phyloP scores from a whole-genome alignment of 2,797 vertebrate genomes.

The Cyprinella venusta region DNA sequence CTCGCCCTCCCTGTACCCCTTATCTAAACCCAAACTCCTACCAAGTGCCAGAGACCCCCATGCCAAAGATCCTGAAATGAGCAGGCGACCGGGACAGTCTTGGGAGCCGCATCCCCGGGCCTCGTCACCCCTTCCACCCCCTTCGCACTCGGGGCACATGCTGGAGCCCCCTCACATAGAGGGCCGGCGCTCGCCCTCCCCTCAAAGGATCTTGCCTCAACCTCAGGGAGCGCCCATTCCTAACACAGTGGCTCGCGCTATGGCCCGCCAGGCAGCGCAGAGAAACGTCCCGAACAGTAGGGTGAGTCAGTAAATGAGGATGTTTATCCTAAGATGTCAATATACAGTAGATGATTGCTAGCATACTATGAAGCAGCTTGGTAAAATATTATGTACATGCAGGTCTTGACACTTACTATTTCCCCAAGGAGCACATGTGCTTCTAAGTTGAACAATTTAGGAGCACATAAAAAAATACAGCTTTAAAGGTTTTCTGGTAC shows the following conservation, averaged over 20 bases:
- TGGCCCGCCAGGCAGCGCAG: slow-evolving; percentile 95
- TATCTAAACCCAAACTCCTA: slow-evolving; percentile 87
- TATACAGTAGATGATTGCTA: neutral
- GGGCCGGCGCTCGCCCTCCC: slow-evolving; percentile 87
- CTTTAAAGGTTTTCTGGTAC: too few relatives aligned
- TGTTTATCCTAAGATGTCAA: slow-evolving; percentile 10
- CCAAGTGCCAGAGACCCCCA: slow-evolving; percentile 91
- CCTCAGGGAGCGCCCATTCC: slow-evolving; percentile 92
- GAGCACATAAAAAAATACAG: too few relatives aligned
- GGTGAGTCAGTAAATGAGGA: slow-evolving; percentile 72
- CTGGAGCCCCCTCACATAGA: slow-evolving; percentile 86
- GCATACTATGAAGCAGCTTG: neutral
- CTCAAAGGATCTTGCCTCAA: slow-evolving; percentile 95
- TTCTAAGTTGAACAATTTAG: too few relatives aligned
- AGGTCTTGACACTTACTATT: too few relatives aligned
- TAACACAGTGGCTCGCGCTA: slow-evolving; percentile 93
- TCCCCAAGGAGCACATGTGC: too few relatives aligned
- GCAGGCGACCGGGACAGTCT: slow-evolving; percentile 76
- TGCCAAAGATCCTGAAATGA: slow-evolving; percentile 92
- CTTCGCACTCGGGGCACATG: slow-evolving; percentile 73
- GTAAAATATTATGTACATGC: too few relatives aligned
- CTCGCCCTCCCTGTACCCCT: slow-evolving; percentile 80
- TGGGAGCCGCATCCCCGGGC: slow-evolving; percentile 81
- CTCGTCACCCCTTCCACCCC: slow-evolving; percentile 76
- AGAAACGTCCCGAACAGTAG: slow-evolving; percentile 87